Evolutionary conservation across 2,888 invertebrate species (phyloP), one percentile per base, ranked within the genome.

Genomic region (Kryphioiulus occultus): DNA sequence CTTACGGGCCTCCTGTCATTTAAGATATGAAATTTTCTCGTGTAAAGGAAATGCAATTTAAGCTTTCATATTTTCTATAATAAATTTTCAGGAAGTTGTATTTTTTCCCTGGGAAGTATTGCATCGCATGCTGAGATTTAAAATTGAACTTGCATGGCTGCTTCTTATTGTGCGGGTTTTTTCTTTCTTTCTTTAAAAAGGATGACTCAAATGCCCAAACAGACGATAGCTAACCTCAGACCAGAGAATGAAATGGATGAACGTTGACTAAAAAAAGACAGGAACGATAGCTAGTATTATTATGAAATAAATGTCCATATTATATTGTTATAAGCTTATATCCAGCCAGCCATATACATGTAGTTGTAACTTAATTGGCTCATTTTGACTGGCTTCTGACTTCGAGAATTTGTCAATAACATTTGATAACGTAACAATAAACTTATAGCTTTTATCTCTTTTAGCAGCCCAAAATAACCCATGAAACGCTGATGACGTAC

Each of bases 11-110:
- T 19, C 53, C 53, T 53, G 53, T 53, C 53, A 53, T 53, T 53
- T 53, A 53, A 53, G 53, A 53, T 53, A 53, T 53, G 53, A 53
- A 53, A 19, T 53, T 53, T 53, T 19, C 53, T 53, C 53, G 53
- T 53, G 53, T 53, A 53, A 35, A 53, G 53, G 53, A 53, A 53
- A 53, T 53, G 53, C 53, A 53, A 53, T 53, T 53, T 53, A 53
- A 53, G 53, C 53, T 53, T 53, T 53, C 53, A 53, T 53, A 53
- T 53, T 53, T 53, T 53, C 53, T 53, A 53, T 53, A 53, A 53
- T 53, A 53, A 53, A 53, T 53, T 53, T 53, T 19, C 53, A 53
- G 53, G 53, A 53, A 53, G 53, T 53, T 53, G 4, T 53, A 19
- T 53, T 53, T 53, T 53, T 53, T 19, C 19, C 53, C 19, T 53